A percentile compares a stretch with the other conserved stretches of the same genome.
Evolutionary conservation across 64 coral and sea anemone genomes (phyloP).

Genomic region (Hydrozoanthus tunicans): DNA sequence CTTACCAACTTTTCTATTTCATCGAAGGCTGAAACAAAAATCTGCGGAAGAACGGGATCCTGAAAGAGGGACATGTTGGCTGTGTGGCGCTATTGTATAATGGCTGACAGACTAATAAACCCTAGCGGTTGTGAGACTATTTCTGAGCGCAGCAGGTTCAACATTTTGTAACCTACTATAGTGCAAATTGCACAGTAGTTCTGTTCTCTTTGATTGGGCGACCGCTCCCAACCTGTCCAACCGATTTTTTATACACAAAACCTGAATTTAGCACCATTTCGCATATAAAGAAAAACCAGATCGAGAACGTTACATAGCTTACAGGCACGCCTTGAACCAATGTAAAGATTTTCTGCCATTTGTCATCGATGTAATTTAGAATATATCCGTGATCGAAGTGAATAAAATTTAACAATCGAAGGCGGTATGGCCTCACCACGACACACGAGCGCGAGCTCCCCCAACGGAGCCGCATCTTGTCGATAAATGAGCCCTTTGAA

Average conservation of each 20-base stretch:
- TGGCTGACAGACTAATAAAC: background rate
- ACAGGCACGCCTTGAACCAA: conserved; percentile 32
- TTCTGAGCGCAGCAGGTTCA: conserved; percentile 36
- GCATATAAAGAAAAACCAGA: background rate
- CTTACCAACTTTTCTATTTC: conserved; percentile 60
- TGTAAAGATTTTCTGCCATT: background rate
- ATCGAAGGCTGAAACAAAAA: conserved; percentile 52
- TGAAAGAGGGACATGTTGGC: conserved; percentile 43
- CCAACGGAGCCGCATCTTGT: background rate
- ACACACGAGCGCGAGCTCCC: background rate
- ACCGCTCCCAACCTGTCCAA: background rate
- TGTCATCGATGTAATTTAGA: background rate
- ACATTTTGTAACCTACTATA: conserved; percentile 36
- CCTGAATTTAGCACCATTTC: background rate
- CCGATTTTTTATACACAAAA: background rate
- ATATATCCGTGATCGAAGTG: conserved; percentile 11
- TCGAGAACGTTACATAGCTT: conserved; percentile 8
- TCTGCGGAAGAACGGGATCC: conserved; percentile 41
- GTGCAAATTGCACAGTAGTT: conserved; percentile 52
- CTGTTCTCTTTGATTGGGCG: conserved; percentile 26
- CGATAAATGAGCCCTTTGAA: background rate
- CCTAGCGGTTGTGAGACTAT: background rate
- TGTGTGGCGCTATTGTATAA: background rate
- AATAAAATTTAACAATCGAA: conserved; percentile 29
- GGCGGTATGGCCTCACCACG: background rate